Conservation (phyloP, 2,113 vertebrate species). For the Procavia capensis region DNA sequence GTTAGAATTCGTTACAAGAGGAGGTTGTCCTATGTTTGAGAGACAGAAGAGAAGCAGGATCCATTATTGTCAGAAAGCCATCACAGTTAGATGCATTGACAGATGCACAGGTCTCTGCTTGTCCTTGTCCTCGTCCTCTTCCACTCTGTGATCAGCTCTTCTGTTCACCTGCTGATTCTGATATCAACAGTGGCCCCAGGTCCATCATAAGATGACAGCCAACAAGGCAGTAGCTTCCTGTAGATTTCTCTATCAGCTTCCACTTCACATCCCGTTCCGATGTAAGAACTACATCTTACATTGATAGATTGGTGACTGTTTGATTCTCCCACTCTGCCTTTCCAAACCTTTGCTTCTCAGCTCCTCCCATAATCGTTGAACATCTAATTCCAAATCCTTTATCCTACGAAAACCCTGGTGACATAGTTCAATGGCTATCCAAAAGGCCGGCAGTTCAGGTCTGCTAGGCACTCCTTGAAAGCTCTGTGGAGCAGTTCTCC, state of each 20-base stretch:
- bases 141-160: neutral
- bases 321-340: neutral
- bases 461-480: no score
- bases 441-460: no score
- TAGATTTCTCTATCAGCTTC: neutral
- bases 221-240: neutral
- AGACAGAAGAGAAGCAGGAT: neutral
- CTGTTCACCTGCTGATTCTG: neutral
- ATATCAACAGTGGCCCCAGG: neutral
- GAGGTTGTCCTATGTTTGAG: neutral
- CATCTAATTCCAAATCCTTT: neutral
- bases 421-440: no score
- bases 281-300: neutral
- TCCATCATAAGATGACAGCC: neutral
- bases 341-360: neutral
- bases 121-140: neutral
- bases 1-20: neutral
- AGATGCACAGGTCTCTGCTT: fast-evolving
- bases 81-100: neutral
- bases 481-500: no score
- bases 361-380: neutral
- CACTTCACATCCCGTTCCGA: neutral
- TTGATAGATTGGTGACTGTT: neutral
- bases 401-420: no score
- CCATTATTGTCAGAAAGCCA: neutral